phyloP scores from a whole-genome alignment of 1,140 invertebrate genomes.

The Agrilus planipennis region DNA sequence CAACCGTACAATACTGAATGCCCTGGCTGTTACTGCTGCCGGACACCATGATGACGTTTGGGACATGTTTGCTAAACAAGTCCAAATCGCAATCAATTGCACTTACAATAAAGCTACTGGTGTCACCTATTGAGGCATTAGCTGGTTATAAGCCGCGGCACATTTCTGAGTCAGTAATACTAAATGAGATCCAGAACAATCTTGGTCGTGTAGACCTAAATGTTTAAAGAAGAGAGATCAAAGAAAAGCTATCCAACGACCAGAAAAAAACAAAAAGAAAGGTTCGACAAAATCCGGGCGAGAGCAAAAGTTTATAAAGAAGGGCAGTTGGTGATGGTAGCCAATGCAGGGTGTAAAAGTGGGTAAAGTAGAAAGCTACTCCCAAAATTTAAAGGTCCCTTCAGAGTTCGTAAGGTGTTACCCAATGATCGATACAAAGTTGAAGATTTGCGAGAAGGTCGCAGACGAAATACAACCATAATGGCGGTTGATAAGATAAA shows the following conservation, averaged over 20 bases:
- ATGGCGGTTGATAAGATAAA: too few relatives aligned
- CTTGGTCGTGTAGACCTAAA: constrained; percentile 13
- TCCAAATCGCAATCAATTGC: constrained; percentile 23
- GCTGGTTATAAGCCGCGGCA: too few relatives aligned
- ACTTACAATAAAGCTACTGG: constrained; percentile 3
- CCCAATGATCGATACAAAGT: too few relatives aligned
- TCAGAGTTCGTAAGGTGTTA: too few relatives aligned
- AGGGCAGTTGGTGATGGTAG: constrained; percentile 14
- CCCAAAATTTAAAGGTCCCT: too few relatives aligned
- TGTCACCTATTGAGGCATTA: background rate
- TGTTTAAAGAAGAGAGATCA: background rate
- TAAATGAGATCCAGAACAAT: constrained; percentile 12
- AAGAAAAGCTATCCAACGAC: background rate
- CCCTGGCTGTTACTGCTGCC: constrained; percentile 13
- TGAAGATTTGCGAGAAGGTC: too few relatives aligned
- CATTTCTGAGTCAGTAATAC: constrained; percentile 4
- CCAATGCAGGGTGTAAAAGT: constrained; percentile 4
- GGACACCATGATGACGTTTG: constrained; percentile 18
- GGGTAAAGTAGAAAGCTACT: constrained; percentile 15
- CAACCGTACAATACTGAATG: constrained; percentile 21
- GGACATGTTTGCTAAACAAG: constrained; percentile 16
- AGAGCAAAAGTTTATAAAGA: constrained; percentile 9
- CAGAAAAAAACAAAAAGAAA: constrained; percentile 1
- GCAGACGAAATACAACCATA: too few relatives aligned
- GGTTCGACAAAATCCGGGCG: too few relatives aligned